phyloP scores from a whole-genome alignment of 2,888 invertebrate genomes.

The Bimastos eiseni region DNA sequence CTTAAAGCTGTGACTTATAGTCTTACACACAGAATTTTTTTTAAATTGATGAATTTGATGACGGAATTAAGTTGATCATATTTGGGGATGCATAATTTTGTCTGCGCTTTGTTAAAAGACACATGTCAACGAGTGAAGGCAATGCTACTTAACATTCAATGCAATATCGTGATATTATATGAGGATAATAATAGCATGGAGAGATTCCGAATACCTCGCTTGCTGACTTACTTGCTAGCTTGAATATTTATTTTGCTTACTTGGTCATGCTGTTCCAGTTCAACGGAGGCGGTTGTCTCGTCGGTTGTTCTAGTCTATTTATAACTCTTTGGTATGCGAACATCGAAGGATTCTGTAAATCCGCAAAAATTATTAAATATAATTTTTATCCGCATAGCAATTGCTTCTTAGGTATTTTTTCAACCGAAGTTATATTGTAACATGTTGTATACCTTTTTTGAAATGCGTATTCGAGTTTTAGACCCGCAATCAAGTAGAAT shows the following conservation, averaged over 20 bases:
- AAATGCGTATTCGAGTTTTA: background rate
- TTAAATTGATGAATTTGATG: too few species aligned
- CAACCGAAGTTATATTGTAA: background rate
- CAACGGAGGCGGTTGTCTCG: slow-evolving; percentile 23
- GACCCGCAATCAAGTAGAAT: background rate
- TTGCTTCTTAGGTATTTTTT: background rate
- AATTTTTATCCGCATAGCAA: background rate
- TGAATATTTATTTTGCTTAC: background rate
- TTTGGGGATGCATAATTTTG: background rate
- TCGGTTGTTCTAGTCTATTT: slow-evolving; percentile 13
- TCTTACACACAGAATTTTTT: too few species aligned
- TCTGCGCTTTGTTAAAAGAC: background rate
- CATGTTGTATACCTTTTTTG: background rate
- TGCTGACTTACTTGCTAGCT: background rate
- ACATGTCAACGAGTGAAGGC: too few species aligned
- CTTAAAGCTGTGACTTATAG: too few species aligned
- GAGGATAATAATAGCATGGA: background rate
- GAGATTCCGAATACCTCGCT: background rate
- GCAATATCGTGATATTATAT: background rate
- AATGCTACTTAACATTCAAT: background rate
- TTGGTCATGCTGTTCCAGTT: background rate
- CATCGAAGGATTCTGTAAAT: background rate
- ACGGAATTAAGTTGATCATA: too few species aligned
- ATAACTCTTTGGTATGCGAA: slow-evolving; percentile 4
- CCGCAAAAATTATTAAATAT: background rate